A percentile compares a stretch with the other conserved stretches of the same genome.
These are phyloP conservation scores for Leptoteleia sp. DNA, from an alignment of 1,140 invertebrate species.

Conservation along the genomic window DNA sequence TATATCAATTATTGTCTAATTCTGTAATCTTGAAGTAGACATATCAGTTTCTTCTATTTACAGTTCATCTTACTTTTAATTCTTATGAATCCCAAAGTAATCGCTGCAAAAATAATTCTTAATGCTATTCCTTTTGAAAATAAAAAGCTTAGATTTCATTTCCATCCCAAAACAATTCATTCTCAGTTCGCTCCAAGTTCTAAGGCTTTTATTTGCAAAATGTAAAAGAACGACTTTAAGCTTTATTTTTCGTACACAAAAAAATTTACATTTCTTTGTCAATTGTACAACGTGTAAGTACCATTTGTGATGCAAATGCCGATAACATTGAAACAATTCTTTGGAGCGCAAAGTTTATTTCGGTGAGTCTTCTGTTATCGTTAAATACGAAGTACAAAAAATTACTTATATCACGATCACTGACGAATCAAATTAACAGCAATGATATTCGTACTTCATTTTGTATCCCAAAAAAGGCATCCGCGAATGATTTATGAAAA, in stretches of 20 bases:
- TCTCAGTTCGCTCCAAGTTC: too few species aligned
- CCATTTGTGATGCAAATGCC: conserved; percentile 34
- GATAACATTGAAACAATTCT: conserved; percentile 46
- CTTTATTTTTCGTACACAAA: conserved; percentile 1
- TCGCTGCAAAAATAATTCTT: conserved; percentile 18
- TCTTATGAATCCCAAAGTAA: conserved; percentile 2
- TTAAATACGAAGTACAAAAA: too few species aligned
- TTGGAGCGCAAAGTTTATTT: conserved; percentile 32
- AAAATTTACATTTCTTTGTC: conserved; percentile 11
- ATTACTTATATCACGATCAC: too few species aligned
- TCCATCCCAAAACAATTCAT: too few species aligned
- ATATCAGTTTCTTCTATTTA: conserved; percentile 10
- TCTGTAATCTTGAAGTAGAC: conserved; percentile 24
- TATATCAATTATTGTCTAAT: conserved; percentile 46
- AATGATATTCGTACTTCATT: too few species aligned
- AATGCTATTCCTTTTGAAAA: conserved; percentile 12
- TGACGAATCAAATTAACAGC: too few species aligned
- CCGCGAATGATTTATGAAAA: too few species aligned
- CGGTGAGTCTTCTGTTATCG: not conserved
- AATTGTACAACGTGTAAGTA: conserved; percentile 22
- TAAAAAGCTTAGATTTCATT: conserved; percentile 10
- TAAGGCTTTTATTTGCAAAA: conserved; percentile 26
- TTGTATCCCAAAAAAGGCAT: too few species aligned
- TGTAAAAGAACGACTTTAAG: conserved; percentile 1
- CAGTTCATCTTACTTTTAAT: conserved; percentile 14